Evolutionary conservation across 2,888 invertebrate species (phyloP), one percentile per base, ranked within the genome.

Genomic region (Xestobium rufovillosum): DNA sequence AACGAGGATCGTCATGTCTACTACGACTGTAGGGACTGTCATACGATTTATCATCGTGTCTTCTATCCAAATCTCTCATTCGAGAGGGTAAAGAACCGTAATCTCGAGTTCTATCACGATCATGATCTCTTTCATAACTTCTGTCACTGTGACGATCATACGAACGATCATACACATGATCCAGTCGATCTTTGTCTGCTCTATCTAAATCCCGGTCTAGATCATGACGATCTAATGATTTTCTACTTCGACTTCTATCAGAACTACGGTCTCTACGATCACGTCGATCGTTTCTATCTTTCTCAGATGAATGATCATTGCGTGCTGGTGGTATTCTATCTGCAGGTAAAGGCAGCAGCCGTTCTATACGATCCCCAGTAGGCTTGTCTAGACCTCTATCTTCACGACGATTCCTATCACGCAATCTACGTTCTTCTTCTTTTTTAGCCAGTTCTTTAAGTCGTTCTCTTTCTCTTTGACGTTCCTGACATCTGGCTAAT

Each of bases 401-500:
- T 33, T 68, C 65, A 30, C 74, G 70, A 19, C 74, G 61, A 8
- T 68, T 70, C 40, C 73, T 59, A 2, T 69, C 63, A 10, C 69
- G 59, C 41, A 65, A 53, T 50, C 73, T 69, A 36, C 69, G 65
- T 39, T 75, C 73, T 6, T 71, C 66, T 44, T 73, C 80, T 44
- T 73, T 66, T 38, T 61, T 65, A 16, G 59, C 60, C 23, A 62
- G 50, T 46, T 65, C 67, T 42, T 69, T 69, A n/a, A 69, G 57
- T 14, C 70, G 58, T 41, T 72, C 72, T 1, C 73, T 56, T 45
- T 71, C 72, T 6, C 66, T 71, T 72, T 70, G 71, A 4, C 72
- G 60, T 42, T 72, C 71, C 36, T 84, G 75, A 34, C 81, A 80
- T 44, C 84, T 69, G 2, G 78, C 79, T 36, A 75, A 59, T 0